Evolutionary conservation across 1,140 invertebrate genomes (phyloP), one percentile per base, ranked within the genome.

Genomic region (Zaprionus nigranus): DNA sequence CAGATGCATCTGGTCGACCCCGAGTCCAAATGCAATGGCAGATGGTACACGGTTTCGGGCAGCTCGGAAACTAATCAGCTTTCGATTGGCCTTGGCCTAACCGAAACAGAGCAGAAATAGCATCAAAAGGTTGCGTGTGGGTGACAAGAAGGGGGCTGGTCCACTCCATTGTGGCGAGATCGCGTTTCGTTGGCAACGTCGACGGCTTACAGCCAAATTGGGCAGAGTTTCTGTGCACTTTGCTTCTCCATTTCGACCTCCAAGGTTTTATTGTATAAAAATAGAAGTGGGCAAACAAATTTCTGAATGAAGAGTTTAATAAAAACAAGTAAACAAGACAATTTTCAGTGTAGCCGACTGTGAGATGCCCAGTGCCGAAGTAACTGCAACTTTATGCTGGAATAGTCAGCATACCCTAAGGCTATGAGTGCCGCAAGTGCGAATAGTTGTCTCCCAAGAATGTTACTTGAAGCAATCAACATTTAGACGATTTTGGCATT

Each of bases 321-420:
- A 12, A 51, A 51, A 51, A 51, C 11, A 51, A 51, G 20, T 51
- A 51, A 51, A 51, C 46, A 51, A 51, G 7, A 11, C 20, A 51
- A 24, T 4, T n/a, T n/a, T 0, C 17, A 17, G 40, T 7, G n/a
- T 17, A 46, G 6, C 1, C 40, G n/a, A 46, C 7, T 9, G n/a
- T 1, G 7, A 9, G 40, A 46, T 46, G 17, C 40, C 7, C 40
- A 34, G 30, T 34, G 28, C 28, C 28, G 28, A 30, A 30, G 7
- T 0, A 2, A 7, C 7, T 30, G 30, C 9, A 11, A 34, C 30
- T 34, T 34, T 3, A 9, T 34, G 30, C 30, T 11, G 30, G 0
- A 34, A 34, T 34, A 11, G 9, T 34, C 9, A 11, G 9, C 30
- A 34, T 3, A 11, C 9, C 3, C 30, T 11, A 34, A 9, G 9